These are phyloP conservation scores for Masticophis lateralis DNA, from an alignment of 2,797 vertebrate species.

Conservation along the genomic window DNA sequence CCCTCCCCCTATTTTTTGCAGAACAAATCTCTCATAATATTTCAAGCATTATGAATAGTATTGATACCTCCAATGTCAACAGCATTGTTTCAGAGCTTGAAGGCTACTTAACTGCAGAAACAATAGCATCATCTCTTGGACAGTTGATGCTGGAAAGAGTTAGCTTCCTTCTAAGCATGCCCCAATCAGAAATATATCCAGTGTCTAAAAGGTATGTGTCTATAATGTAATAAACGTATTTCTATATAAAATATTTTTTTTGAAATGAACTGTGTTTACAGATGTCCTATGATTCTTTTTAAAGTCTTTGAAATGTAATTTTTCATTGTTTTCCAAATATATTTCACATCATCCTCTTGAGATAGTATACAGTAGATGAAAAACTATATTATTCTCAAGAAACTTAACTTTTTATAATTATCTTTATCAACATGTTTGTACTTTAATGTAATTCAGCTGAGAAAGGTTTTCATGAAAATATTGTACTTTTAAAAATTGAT, in stretches of 20 bases:
- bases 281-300: background rate
- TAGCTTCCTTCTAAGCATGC: slow-evolving; percentile 75
- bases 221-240: background rate
- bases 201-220: slow-evolving; percentile 80
- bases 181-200: slow-evolving; percentile 65
- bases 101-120: slow-evolving; percentile 62
- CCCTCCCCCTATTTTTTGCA: slow-evolving; percentile 38
- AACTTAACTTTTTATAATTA: background rate
- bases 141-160: slow-evolving; percentile 71
- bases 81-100: slow-evolving; percentile 71
- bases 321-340: background rate
- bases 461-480: background rate
- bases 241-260: background rate
- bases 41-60: slow-evolving; percentile 12
- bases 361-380: background rate
- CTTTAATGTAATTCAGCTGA: background rate
- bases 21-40: slow-evolving; percentile 43
- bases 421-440: background rate
- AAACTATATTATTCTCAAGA: background rate
- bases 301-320: background rate
- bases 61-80: slow-evolving; percentile 59
- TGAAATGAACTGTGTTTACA: background rate
- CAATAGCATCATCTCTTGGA: slow-evolving; percentile 67
- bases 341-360: background rate
- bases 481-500: background rate